Conservation (phyloP, 2,797 vertebrate species). For the Eleutherodactylus coqui region DNA sequence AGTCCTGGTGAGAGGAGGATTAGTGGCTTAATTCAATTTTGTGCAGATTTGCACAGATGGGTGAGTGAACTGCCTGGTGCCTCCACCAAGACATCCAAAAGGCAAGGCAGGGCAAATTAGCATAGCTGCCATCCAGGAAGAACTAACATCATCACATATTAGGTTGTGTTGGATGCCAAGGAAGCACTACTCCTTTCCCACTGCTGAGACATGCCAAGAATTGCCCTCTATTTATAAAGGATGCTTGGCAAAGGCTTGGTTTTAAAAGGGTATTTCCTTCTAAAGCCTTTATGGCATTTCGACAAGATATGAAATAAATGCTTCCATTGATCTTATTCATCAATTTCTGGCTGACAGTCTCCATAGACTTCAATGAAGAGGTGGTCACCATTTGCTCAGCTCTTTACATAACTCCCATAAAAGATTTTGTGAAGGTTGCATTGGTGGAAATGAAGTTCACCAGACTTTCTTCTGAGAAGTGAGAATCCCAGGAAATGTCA, state of each 20-base stretch:
- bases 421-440: no score
- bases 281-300: no score
- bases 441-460: no score
- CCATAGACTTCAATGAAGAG: no score
- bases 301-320: no score
- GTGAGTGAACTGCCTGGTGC: conserved; percentile 7
- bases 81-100: neutral
- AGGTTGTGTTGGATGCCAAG: neutral
- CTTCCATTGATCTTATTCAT: no score
- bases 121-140: neutral
- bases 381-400: no score
- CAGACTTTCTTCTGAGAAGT: no score
- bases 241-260: neutral
- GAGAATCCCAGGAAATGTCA: no score
- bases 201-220: neutral
- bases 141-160: neutral
- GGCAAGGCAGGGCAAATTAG: neutral
- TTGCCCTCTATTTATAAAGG: neutral
- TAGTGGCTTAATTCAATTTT: conserved; percentile 29
- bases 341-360: no score
- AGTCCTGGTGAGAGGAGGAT: conserved; percentile 40
- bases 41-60: neutral
- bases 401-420: no score
- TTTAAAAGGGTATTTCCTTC: neutral
- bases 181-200: neutral